Conservation (phyloP, 2,113 vertebrate species). For the Eleginops maclovinus region DNA sequence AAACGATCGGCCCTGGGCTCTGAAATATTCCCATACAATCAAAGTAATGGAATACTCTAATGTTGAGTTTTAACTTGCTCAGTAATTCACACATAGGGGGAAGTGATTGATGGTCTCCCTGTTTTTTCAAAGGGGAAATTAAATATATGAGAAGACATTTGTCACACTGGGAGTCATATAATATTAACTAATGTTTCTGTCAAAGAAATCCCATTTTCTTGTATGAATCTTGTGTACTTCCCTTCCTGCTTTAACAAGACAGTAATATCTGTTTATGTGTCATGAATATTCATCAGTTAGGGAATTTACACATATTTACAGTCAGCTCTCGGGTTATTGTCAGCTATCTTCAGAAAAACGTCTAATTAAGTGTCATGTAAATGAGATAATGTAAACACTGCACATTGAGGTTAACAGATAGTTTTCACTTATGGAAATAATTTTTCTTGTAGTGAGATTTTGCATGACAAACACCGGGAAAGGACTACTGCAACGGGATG, state of each 20-base stretch:
- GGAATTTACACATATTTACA: background rate
- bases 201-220: conserved; percentile 12
- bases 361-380: background rate
- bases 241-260: background rate
- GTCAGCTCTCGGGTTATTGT: conserved; percentile 2
- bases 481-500: background rate
- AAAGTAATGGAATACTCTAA: background rate
- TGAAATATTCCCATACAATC: background rate
- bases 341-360: background rate
- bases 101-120: conserved; percentile 4
- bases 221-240: background rate
- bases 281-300: conserved; percentile 7
- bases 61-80: conserved; percentile 1
- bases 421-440: background rate
- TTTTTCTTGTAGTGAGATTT: background rate
- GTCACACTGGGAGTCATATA: conserved; percentile 5
- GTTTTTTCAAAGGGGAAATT: conserved; percentile 1
- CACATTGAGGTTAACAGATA: background rate
- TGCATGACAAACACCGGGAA: background rate
- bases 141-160: conserved; percentile 10
- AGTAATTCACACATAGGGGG: background rate
- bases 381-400: background rate
- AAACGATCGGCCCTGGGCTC: background rate
- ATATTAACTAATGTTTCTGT: conserved; percentile 24
- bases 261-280: background rate